Percentiles rank a stretch among this genome's conserved stretches.
Evolutionary conservation across 2,888 invertebrate genomes (phyloP).

Genomic region (Himalopsyche tibetana): DNA sequence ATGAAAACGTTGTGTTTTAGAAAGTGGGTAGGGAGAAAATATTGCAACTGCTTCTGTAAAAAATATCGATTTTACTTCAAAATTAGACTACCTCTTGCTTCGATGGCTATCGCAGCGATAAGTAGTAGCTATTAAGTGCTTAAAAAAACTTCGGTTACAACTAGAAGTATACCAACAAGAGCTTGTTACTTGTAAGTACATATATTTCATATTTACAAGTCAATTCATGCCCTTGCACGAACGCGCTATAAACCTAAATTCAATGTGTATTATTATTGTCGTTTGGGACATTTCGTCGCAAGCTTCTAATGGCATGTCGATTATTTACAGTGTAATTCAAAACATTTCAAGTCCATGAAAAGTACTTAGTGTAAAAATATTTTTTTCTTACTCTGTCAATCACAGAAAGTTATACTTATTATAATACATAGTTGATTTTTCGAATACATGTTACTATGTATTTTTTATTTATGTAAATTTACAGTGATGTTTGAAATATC

Average conservation of each 20-base stretch:
- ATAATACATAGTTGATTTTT: too few species aligned
- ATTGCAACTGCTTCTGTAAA: background rate
- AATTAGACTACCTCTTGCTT: slow-evolving; percentile 6
- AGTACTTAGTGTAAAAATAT: too few species aligned
- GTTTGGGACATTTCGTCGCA: background rate
- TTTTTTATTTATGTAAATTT: too few species aligned
- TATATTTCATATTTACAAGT: background rate
- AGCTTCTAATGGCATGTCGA: too few species aligned
- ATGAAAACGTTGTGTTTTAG: background rate
- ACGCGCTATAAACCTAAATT: background rate
- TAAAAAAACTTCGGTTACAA: background rate
- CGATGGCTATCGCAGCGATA: background rate
- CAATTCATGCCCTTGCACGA: background rate
- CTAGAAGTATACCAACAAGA: background rate
- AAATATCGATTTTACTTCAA: slow-evolving; percentile 22
- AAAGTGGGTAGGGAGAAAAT: too few species aligned
- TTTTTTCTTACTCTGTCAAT: too few species aligned
- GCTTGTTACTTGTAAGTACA: background rate
- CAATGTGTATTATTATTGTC: background rate
- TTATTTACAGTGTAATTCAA: too few species aligned
- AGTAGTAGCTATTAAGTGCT: slow-evolving; percentile 15
- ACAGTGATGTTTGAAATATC: too few species aligned
- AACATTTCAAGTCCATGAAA: too few species aligned
- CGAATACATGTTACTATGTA: too few species aligned
- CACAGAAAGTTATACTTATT: too few species aligned